Conservation (phyloP, 2,113 vertebrate genomes). For the Nesogale talazaci region DNA sequence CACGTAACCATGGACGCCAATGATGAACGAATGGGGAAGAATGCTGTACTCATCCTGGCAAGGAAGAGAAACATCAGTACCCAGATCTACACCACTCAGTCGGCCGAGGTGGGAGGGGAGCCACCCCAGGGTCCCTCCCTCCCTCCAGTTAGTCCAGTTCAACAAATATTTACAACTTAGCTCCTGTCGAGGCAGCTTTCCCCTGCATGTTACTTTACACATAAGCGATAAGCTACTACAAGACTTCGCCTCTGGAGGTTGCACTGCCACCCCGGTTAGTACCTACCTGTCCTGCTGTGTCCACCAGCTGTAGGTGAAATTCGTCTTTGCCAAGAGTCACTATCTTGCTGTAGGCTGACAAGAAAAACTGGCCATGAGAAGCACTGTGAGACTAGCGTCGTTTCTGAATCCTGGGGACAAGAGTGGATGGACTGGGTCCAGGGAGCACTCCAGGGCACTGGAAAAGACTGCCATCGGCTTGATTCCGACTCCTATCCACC, state of each 20-base stretch:
- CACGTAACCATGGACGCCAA: conserved; percentile 91
- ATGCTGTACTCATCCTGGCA: conserved; percentile 92
- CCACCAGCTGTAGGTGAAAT: conserved; percentile 93
- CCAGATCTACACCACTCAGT: not conserved
- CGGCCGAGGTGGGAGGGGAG: not conserved
- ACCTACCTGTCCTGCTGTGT: conserved; percentile 93
- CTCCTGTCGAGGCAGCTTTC: not conserved
- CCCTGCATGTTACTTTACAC: conserved; percentile 10
- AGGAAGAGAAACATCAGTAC: conserved; percentile 40
- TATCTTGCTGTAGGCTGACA: conserved; percentile 90
- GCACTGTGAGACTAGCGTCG: not conserved
- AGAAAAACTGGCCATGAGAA: conserved; percentile 63
- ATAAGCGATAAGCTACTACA: not conserved
- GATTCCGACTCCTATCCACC: not conserved
- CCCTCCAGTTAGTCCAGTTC: conserved; percentile 18
- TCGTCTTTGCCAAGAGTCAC: conserved; percentile 90
- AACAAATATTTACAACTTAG: conserved; percentile 43
- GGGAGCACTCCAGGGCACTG: conserved; percentile 14
- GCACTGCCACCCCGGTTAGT: conserved; percentile 23
- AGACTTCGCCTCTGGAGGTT: conserved; percentile 9
- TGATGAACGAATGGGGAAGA: conserved; percentile 91
- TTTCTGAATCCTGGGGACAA: not conserved
- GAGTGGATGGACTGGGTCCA: conserved; percentile 7
- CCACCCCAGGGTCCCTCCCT: conserved; percentile 3
- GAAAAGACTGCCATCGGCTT: not conserved